Percentiles rank a stretch among this genome's conserved stretches.
phyloP scores from a whole-genome alignment of 2,113 vertebrate genomes.

The Halcyon senegalensis region DNA sequence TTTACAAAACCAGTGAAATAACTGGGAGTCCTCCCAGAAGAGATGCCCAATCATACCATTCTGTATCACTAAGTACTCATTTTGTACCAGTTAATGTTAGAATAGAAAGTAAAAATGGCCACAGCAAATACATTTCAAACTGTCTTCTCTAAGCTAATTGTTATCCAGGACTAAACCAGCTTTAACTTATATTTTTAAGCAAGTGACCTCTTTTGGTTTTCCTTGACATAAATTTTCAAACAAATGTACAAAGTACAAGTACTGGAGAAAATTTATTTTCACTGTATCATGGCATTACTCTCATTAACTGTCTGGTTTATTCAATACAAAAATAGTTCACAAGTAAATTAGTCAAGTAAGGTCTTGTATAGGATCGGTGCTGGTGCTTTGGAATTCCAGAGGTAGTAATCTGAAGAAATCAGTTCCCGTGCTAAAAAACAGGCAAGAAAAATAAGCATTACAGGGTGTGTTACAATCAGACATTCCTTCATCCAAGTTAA shows the following conservation, averaged over 20 bases:
- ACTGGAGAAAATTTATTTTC: conserved; percentile 46
- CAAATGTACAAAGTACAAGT: conserved; percentile 6
- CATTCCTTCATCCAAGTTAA: conserved; percentile 25
- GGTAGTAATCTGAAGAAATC: conserved; percentile 89
- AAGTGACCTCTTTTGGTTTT: background rate
- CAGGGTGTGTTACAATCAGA: background rate
- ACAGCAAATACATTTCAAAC: background rate
- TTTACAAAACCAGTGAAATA: background rate
- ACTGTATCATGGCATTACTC: background rate
- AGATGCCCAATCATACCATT: background rate
- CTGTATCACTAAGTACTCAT: background rate
- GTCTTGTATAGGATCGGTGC: conserved; percentile 82
- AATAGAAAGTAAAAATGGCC: background rate
- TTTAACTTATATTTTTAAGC: background rate
- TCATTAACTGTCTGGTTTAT: background rate
- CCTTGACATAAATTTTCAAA: background rate
- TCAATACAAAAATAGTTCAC: background rate
- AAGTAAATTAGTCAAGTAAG: conserved; percentile 53
- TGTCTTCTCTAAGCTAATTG: background rate
- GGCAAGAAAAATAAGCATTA: conserved; percentile 33
- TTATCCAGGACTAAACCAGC: background rate
- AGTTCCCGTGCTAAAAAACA: conserved; percentile 84
- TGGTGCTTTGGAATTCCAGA: conserved; percentile 93
- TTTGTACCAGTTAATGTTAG: background rate
- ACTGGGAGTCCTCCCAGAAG: background rate